Evolutionary conservation across 2,797 vertebrate species (phyloP).

Genomic region (Spheniscus humboldti): DNA sequence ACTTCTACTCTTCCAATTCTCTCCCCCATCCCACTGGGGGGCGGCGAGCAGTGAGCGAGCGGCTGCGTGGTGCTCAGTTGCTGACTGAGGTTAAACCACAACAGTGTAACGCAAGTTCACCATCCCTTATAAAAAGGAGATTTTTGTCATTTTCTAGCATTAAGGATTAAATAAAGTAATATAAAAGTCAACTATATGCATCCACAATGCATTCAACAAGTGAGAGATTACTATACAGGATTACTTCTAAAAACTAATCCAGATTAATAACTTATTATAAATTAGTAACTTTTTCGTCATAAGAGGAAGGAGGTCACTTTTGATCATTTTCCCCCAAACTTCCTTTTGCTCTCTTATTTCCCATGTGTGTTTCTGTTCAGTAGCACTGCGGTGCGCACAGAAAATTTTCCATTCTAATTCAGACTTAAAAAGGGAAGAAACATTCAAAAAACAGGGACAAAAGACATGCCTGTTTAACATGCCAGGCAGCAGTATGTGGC

Average conservation of each 20-base stretch:
- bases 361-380: neutral
- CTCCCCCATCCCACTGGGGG: too few relatives aligned
- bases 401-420: neutral
- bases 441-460: neutral
- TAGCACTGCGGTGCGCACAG: neutral
- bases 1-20: too few relatives aligned
- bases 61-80: too few relatives aligned
- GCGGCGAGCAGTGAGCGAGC: too few relatives aligned
- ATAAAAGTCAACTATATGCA: neutral
- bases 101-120: neutral
- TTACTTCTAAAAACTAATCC: neutral
- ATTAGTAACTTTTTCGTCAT: neutral
- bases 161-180: neutral
- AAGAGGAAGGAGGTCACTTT: neutral
- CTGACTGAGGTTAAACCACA: too few relatives aligned
- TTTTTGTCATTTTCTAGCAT: neutral
- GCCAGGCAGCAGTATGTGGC: neutral
- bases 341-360: neutral
- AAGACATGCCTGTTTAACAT: neutral
- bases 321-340: neutral
- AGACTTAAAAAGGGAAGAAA: neutral
- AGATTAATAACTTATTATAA: neutral
- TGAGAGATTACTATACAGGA: neutral
- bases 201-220: neutral
- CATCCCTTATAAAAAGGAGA: neutral